Evolutionary conservation across 2,797 vertebrate species (phyloP).

Genomic region (Cryptoblepharus egeriae): DNA sequence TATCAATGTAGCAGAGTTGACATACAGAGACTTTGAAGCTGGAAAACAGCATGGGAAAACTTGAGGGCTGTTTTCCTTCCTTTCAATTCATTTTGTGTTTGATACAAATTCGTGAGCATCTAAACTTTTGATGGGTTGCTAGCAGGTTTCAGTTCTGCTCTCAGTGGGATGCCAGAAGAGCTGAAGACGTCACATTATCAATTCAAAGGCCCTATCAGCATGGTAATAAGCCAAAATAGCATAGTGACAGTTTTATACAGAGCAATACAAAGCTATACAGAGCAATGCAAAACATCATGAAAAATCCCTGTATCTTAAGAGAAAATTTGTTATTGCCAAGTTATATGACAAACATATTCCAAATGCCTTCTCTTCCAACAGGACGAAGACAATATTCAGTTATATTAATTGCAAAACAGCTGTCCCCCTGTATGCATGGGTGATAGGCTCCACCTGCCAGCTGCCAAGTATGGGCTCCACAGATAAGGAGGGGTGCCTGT

Average conservation of each 20-base stretch:
- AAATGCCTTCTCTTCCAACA: neutral
- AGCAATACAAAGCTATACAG: slow-evolving; percentile 24
- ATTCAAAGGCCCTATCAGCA: slow-evolving; percentile 54
- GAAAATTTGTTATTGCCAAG: slow-evolving; percentile 3
- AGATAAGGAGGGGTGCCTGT: too few relatives aligned
- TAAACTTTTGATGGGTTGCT: slow-evolving; percentile 40
- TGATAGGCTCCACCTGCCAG: too few relatives aligned
- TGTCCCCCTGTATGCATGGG: too few relatives aligned
- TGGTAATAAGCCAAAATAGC: slow-evolving; percentile 49
- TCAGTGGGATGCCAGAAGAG: slow-evolving; percentile 33
- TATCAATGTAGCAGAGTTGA: slow-evolving; percentile 57
- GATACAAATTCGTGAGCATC: slow-evolving; percentile 41
- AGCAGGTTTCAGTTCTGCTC: slow-evolving; percentile 34
- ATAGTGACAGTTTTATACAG: slow-evolving; percentile 40
- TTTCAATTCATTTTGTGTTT: slow-evolving; percentile 49
- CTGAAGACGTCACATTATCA: slow-evolving; percentile 46
- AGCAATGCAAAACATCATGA: slow-evolving; percentile 40
- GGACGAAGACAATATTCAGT: neutral
- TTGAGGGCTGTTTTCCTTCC: slow-evolving; percentile 12
- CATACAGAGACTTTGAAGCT: slow-evolving; percentile 56
- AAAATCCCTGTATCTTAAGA: slow-evolving; percentile 34
- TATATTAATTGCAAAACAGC: neutral
- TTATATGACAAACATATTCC: neutral
- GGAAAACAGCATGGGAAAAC: slow-evolving; percentile 41
- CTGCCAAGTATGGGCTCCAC: too few relatives aligned